These are phyloP conservation scores for Ciona savignyi DNA, from an alignment of 23 tunicate species.

Conservation along the genomic window DNA sequence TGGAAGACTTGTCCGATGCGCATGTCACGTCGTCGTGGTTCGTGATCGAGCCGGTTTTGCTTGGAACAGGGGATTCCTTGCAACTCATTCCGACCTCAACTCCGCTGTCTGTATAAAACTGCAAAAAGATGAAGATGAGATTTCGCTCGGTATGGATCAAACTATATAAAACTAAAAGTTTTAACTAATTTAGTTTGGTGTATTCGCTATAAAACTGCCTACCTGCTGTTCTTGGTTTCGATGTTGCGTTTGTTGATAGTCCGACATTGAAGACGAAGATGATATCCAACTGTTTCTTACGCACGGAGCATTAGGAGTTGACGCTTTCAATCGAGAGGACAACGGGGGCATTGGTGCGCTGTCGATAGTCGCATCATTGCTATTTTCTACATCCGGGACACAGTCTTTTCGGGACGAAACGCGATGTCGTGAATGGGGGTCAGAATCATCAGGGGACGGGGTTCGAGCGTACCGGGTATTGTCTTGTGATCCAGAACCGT, in stretches of 20 bases:
- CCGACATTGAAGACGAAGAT: constrained; percentile 15
- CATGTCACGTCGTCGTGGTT: neutral
- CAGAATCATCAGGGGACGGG: neutral
- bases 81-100: neutral
- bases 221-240: constrained; percentile 4
- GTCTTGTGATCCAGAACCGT: neutral
- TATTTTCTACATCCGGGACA: neutral
- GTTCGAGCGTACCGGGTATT: neutral
- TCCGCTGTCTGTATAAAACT: neutral
- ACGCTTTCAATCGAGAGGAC: neutral
- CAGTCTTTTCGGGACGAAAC: neutral
- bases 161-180: neutral
- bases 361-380: neutral
- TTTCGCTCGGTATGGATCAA: no score
- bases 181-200: no score
- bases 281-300: constrained; percentile 19
- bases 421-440: neutral
- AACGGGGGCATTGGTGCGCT: neutral
- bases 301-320: neutral
- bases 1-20: neutral
- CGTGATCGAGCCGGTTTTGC: neutral
- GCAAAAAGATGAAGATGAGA: no score
- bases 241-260: constrained; percentile 1
- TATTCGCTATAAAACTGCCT: neutral
- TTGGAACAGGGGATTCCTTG: neutral